Percentiles rank a stretch among this genome's conserved stretches.
phyloP scores from a whole-genome alignment of 2,888 invertebrate genomes.

The Deroplatys truncata region DNA sequence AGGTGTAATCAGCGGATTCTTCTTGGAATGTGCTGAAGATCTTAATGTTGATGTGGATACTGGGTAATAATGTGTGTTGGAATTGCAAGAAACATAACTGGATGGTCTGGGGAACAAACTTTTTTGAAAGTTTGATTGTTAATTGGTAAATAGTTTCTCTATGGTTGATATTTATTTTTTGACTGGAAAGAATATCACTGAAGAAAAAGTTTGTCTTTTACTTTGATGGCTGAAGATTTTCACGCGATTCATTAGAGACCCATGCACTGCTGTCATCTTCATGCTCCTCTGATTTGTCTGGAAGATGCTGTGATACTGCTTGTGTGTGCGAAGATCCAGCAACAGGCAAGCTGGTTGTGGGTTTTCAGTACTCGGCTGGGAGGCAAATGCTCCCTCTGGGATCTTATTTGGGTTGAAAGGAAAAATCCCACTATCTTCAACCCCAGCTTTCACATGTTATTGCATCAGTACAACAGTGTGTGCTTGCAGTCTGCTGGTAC shows the following conservation, averaged over 20 bases:
- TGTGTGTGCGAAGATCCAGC: no score
- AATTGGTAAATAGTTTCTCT: neutral
- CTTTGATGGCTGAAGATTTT: neutral
- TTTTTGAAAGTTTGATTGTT: neutral
- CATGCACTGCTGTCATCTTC: neutral
- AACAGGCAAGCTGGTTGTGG: neutral
- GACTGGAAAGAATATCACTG: neutral
- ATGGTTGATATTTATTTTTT: neutral
- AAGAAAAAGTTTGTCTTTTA: neutral
- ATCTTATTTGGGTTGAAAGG: slow-evolving; percentile 36
- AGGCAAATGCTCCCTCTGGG: slow-evolving; percentile 36
- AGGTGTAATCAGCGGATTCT: neutral
- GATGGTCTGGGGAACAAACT: no score
- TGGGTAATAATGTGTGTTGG: neutral
- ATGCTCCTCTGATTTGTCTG: neutral
- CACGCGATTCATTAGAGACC: neutral
- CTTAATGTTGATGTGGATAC: neutral
- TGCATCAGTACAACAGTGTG: no score
- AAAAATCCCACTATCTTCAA: slow-evolving; percentile 33
- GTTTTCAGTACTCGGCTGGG: slow-evolving; percentile 25
- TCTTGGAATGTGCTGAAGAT: neutral
- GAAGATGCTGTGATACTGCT: neutral
- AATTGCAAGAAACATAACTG: no score
- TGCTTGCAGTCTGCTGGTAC: no score
- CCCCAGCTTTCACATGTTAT: neutral